Evolutionary conservation across 1,140 invertebrate species (phyloP), one percentile per base, ranked within the genome.

Genomic region (Aleiodes sp.): DNA sequence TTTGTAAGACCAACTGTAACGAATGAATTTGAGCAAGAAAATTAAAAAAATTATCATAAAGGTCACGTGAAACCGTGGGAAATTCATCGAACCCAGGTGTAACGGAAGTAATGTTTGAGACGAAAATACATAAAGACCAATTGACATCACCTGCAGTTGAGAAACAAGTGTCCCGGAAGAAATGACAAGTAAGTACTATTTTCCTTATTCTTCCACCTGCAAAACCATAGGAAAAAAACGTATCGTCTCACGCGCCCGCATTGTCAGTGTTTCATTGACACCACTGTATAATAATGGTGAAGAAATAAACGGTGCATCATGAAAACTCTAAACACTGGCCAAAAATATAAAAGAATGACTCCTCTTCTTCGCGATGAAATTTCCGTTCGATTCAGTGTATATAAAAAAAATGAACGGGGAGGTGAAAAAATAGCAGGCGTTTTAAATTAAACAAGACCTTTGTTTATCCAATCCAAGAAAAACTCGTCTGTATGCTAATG

Each of bases 1-100:
- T 93, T 73, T 94, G 90, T 21, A 94, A 86, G 59, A 88, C 87
- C 80, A 89, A 88, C 92, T 94, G 87, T 16, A 88, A 88, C 41
- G 74, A 43, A 69, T 63, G 67, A 64, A n/a, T n/a, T n/a, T n/a
- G n/a, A n/a, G n/a, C n/a, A n/a, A n/a, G n/a, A n/a, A 8, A 46
- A 2, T 28, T 14, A 24, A 12, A 39, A n/a, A 24, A 35, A 66
- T 65, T 29, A 52, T 19, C 43, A 65, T 52, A 59, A 33, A 9
- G 21, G 21, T 16, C 10, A 56, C 26, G 31, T 65, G 0, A 52
- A 14, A 56, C 33, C 67, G 67, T 69, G 67, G 29, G 67, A 69
- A 64, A 28, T 31, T 39, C 28, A 41, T 28, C n/a, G 16, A 12
- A 19, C 35, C 59, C 67, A 69, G 67, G 67, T 69, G 67, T 37